Evolutionary conservation across 2,797 vertebrate species (phyloP), one percentile per base, ranked within the genome.

Genomic region (Thamnophis elegans): DNA sequence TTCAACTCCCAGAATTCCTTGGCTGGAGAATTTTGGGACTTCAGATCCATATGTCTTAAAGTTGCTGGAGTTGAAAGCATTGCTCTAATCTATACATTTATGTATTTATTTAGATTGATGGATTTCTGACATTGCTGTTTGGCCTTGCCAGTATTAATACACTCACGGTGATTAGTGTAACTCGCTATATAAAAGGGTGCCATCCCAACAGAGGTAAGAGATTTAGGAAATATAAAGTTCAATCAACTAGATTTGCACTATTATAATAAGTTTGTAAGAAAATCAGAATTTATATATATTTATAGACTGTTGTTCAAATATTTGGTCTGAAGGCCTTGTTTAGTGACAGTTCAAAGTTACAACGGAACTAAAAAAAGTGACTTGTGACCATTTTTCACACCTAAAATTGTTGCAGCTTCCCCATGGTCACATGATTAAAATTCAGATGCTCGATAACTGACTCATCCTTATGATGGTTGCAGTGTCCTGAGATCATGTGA

Each of bases 131-230:
- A 0, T 96, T 99, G 91, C 98, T 99, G 10, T 99, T 99, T 89
- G 98, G 98, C 85, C 97, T 99, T 5, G 97, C 98, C 10, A 99
- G 99, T 96, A 99, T 99, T 97, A 98, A 98, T 96, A 99, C 99
- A 20, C 97, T 99, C 91, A 99, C 98, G 0, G 98, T 99, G 78
- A 99, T 99, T 97, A 99, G 98, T 78, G 94, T 99, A 96, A 99
- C 98, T 87, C 98, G 98, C 93, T 98, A 98, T 94, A 98, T 98
- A 96, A 98, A 98, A 95, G 98, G 98, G 93, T 98, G 98, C 89
- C 98, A 98, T 93, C 98, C 98, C 12, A 97, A 97, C 89, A 98
- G 97, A 98, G 98, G 98, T 98, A 97, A 98, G 96, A 91, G 3
- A 73, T 5, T 86, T 82, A 36, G 11, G 25, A 65, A 78, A 82